Evolutionary conservation across 2,888 invertebrate genomes (phyloP).

Genomic region (Pogonocherus hispidulus): DNA sequence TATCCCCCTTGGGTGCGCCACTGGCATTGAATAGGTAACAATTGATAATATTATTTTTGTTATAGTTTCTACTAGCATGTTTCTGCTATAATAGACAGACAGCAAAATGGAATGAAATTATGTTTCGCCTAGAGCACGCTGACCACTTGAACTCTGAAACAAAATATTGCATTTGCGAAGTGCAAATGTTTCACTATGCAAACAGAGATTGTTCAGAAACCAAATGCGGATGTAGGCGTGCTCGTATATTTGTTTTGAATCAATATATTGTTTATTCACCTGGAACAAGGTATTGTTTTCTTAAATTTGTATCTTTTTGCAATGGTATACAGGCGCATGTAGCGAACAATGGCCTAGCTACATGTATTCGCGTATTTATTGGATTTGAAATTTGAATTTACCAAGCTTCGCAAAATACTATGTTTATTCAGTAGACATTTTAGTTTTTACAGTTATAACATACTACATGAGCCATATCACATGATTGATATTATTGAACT

Average conservation of each 20-base stretch:
- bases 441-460: background rate
- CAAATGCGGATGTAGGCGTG: constrained; percentile 14
- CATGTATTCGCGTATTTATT: background rate
- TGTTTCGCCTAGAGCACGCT: background rate
- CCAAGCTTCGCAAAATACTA: background rate
- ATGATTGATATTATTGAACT: too few species aligned
- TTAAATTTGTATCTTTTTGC: constrained; percentile 8
- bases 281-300: constrained; percentile 19
- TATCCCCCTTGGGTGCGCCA: too few species aligned
- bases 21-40: background rate
- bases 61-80: background rate
- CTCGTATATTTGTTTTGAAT: constrained; percentile 16
- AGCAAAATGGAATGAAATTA: background rate
- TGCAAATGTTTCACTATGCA: constrained; percentile 1
- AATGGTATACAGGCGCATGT: background rate
- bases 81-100: too few species aligned
- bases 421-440: background rate
- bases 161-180: background rate
- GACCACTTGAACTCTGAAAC: background rate
- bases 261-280: constrained; percentile 9
- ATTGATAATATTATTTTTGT: background rate
- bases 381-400: background rate
- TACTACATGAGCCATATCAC: too few species aligned
- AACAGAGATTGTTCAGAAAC: constrained; percentile 4
- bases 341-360: background rate